Percentiles rank a stretch among this genome's conserved stretches.
phyloP scores from a whole-genome alignment of 2,888 invertebrate species.

The Empis stercorea region DNA sequence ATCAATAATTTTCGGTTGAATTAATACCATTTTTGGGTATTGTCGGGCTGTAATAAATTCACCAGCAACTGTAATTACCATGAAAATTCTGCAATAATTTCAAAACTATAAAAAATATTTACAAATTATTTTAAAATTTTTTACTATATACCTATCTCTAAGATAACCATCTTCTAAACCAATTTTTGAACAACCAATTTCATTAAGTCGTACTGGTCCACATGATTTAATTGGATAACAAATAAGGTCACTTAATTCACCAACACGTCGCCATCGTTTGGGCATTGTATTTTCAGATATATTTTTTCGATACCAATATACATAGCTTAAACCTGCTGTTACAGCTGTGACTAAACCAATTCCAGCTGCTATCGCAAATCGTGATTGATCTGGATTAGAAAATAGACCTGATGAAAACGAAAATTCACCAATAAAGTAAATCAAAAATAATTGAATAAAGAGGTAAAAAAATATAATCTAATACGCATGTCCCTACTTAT shows the following conservation, averaged over 20 bases:
- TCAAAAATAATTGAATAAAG: too few relatives aligned
- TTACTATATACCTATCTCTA: constrained; percentile 40
- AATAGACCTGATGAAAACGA: constrained; percentile 8
- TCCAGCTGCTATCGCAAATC: constrained; percentile 11
- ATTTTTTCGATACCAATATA: constrained; percentile 13
- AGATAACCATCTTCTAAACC: constrained; percentile 43
- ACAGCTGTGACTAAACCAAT: constrained; percentile 14
- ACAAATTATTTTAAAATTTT: not conserved
- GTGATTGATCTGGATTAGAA: constrained; percentile 7
- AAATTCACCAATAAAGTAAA: not conserved
- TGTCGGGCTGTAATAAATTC: constrained; percentile 46
- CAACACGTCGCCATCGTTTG: constrained; percentile 42
- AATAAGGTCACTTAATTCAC: constrained; percentile 41
- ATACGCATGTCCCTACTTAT: too few relatives aligned
- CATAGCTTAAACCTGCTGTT: constrained; percentile 7
- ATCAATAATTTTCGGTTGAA: constrained; percentile 39
- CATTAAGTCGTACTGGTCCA: constrained; percentile 37
- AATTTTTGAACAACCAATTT: constrained; percentile 41
- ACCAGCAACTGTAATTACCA: constrained; percentile 43
- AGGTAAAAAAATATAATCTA: too few relatives aligned
- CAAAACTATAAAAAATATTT: too few relatives aligned
- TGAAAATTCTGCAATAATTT: constrained; percentile 38
- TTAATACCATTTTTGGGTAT: constrained; percentile 41
- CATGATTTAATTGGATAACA: constrained; percentile 50
- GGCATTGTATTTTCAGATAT: constrained; percentile 8